Conservation (phyloP, 2,113 vertebrate genomes). For the Macrotis lagotis region DNA sequence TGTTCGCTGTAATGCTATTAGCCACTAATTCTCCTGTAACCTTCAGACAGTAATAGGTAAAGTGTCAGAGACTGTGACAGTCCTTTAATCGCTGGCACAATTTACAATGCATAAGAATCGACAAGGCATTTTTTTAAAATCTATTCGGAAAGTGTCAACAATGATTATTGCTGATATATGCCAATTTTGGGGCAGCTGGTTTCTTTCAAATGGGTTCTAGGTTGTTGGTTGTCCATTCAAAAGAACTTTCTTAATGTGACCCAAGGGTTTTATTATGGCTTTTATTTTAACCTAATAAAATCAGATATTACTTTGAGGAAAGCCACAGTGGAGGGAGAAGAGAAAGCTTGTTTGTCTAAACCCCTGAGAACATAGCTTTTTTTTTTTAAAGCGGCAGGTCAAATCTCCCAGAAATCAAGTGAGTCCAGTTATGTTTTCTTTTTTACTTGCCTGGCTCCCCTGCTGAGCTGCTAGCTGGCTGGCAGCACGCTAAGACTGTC, state of each 20-base stretch:
- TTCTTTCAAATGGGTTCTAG: slow-evolving; percentile 50
- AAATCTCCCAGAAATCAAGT: slow-evolving; percentile 75
- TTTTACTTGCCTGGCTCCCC: slow-evolving; percentile 65
- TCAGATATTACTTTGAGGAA: slow-evolving; percentile 49
- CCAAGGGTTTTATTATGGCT: slow-evolving; percentile 47
- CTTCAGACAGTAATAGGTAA: slow-evolving; percentile 63
- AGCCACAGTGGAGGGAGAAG: slow-evolving; percentile 17
- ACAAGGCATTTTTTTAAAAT: slow-evolving; percentile 51
- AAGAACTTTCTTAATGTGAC: slow-evolving; percentile 51
- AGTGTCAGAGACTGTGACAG: slow-evolving; percentile 57
- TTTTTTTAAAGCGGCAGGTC: slow-evolving; percentile 67
- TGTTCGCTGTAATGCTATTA: slow-evolving; percentile 42
- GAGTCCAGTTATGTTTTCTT: slow-evolving; percentile 75
- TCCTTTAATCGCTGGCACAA: slow-evolving; percentile 58
- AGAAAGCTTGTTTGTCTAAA: slow-evolving; percentile 60
- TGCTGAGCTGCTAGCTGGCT: slow-evolving; percentile 64
- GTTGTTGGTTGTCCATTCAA: slow-evolving; percentile 60
- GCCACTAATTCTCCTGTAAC: slow-evolving; percentile 54
- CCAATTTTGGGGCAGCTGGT: slow-evolving; percentile 55
- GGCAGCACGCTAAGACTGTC: slow-evolving; percentile 74
- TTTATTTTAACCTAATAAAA: slow-evolving; percentile 65
- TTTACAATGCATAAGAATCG: slow-evolving; percentile 54
- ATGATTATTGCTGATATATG: slow-evolving; percentile 68
- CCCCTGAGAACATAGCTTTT: slow-evolving; percentile 35
- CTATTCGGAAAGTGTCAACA: slow-evolving; percentile 73